Base-by-base conservation (phyloP, 2,113 vertebrate species). In the Osmerus mordax region DNA sequence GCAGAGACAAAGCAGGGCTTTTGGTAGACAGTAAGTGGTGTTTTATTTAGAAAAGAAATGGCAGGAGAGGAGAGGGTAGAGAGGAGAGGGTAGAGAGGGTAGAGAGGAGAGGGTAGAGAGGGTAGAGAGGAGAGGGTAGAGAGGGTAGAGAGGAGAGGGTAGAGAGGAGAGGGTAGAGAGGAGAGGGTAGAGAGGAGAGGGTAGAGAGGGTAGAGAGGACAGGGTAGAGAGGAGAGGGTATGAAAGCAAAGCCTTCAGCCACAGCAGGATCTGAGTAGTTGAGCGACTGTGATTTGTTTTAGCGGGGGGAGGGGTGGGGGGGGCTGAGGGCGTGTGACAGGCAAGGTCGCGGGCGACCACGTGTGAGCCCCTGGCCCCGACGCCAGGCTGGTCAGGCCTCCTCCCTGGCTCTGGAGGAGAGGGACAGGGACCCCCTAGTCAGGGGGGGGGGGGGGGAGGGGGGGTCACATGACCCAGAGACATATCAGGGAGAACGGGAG, bases 1-100 rank as follows among this genome's bases (percentile, higher is more conserved):
- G 91, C 88, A 88, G 84, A 88, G 91, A 91, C 90, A 92, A 92
- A 76, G 87, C 90, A 58, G 65, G 86, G 90, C 91, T 84, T 91
- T 91, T 80, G 89, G 87, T 88, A 87, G 92, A 91, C 90, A 91
- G 91, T 93, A 94, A 95, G 93, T 93, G 93, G 91, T 91, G 89
- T 93, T 95, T 95, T 94, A 92, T 94, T 94, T 91, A 77, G 68
- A 69, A 75, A 76, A 79, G 25, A 53, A 54, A 53, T 14, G 59
- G 52, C 64, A 69, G 72, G 55, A 47, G 65, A 54, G 36, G 69
- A 47, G 61, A 29, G 25, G 5, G 29, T 3, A 32, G 29, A 4
- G 2, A 32, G 3, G 29, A 32, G 29, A 32, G 29, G 47, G 41
- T 67, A 71, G 64, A 71, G 69, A 61, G 51, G 56, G 58, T 88